A percentile compares a stretch with the other conserved stretches of the same genome.
These are phyloP conservation scores for Priocnemis perturbator DNA, from an alignment of 2,888 invertebrate species.

Conservation along the genomic window DNA sequence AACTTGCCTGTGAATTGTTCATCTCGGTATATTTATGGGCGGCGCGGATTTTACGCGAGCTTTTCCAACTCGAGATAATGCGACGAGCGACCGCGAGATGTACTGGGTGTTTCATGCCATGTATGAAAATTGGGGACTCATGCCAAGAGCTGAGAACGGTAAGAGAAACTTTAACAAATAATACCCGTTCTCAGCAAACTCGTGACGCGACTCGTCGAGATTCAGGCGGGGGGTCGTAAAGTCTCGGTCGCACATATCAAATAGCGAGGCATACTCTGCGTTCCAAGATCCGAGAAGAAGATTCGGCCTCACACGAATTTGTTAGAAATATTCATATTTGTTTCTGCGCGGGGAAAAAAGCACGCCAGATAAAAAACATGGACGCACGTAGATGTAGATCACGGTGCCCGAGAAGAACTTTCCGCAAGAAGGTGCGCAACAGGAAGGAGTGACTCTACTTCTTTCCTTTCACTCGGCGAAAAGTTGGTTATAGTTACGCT, in stretches of 20 bases:
- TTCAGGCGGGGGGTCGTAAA: too few species aligned
- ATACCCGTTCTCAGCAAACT: too few species aligned
- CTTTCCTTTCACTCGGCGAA: constrained; percentile 6
- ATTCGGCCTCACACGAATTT: too few species aligned
- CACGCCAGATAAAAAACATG: constrained; percentile 12
- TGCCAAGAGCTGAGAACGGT: not conserved
- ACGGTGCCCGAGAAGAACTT: constrained; percentile 55
- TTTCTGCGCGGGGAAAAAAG: too few species aligned
- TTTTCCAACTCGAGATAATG: constrained; percentile 25
- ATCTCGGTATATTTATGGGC: constrained; percentile 29
- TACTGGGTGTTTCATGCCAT: too few species aligned
- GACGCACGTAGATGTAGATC: constrained; percentile 30
- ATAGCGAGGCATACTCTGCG: too few species aligned
- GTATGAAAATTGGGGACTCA: too few species aligned
- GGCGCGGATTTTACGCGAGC: constrained; percentile 32
- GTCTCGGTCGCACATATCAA: too few species aligned
- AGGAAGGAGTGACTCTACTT: constrained; percentile 7
- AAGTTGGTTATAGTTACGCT: not conserved
- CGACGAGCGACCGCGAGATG: not conserved
- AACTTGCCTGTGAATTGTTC: constrained; percentile 46
- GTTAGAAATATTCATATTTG: too few species aligned
- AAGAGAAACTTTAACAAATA: not conserved
- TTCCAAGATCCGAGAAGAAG: too few species aligned
- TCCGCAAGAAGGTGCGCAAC: too few species aligned
- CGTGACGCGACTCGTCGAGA: too few species aligned